A percentile compares a stretch with the other conserved stretches of the same genome.
Evolutionary conservation across 1,140 invertebrate species (phyloP).

Genomic region (Sycophila sp.): DNA sequence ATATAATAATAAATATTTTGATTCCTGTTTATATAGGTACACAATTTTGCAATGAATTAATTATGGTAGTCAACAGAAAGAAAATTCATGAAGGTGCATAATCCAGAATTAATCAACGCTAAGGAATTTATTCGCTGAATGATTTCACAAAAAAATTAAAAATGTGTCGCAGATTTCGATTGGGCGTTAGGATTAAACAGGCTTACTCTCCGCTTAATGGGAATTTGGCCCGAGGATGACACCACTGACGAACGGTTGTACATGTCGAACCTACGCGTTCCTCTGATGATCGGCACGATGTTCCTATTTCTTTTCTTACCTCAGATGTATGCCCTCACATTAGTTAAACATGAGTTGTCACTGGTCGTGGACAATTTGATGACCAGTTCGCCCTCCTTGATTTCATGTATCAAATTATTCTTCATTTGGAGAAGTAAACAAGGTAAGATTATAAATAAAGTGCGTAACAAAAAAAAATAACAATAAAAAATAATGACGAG

Average conservation of each 20-base stretch:
- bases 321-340: neutral
- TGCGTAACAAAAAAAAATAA: too few relatives aligned
- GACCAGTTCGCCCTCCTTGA: neutral
- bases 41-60: too few relatives aligned
- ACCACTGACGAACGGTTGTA: neutral
- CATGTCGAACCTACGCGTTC: neutral
- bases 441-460: too few relatives aligned
- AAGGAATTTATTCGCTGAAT: too few relatives aligned
- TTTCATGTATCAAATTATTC: neutral
- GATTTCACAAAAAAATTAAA: too few relatives aligned
- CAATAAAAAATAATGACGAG: too few relatives aligned
- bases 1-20: too few relatives aligned
- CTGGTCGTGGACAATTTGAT: neutral
- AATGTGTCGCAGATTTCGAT: neutral
- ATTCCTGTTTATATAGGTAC: too few relatives aligned
- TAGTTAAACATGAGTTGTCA: neutral
- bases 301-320: neutral
- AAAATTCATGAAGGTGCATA: too few relatives aligned
- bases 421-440: conserved; percentile 1
- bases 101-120: too few relatives aligned
- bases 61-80: too few relatives aligned
- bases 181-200: neutral
- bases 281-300: neutral
- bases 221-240: neutral
- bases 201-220: neutral